A percentile compares a stretch with the other conserved stretches of the same genome.
phyloP scores from a whole-genome alignment of 2,113 vertebrate species.

The Corvus hawaiiensis region DNA sequence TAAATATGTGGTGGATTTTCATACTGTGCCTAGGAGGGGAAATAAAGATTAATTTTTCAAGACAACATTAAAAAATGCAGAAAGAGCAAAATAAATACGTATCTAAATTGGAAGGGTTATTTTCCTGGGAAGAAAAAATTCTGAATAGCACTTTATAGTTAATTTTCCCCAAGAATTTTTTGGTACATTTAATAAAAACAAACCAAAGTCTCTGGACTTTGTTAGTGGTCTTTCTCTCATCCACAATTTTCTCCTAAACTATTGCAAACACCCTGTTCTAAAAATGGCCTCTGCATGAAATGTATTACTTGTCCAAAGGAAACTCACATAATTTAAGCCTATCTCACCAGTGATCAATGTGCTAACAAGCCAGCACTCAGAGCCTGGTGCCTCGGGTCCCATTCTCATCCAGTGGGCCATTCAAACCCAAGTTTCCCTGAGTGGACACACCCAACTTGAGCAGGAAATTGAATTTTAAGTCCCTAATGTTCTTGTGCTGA shows the following conservation, averaged over 20 bases:
- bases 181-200: background rate
- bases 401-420: background rate
- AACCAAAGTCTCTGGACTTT: background rate
- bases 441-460: background rate
- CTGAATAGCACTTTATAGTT: background rate
- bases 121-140: background rate
- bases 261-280: background rate
- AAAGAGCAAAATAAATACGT: background rate
- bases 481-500: background rate
- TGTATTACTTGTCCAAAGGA: background rate
- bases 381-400: background rate
- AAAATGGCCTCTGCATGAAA: background rate
- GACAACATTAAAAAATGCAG: background rate
- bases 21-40: constrained; percentile 86
- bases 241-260: background rate
- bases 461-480: background rate
- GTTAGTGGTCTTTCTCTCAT: background rate
- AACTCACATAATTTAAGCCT: background rate
- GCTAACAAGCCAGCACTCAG: background rate
- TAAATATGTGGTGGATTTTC: constrained; percentile 99
- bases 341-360: background rate
- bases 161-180: background rate
- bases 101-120: background rate
- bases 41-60: background rate
- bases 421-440: background rate